Evolutionary conservation across 1,140 invertebrate genomes (phyloP), one percentile per base, ranked within the genome.

Genomic region (Drosophila busckii): DNA sequence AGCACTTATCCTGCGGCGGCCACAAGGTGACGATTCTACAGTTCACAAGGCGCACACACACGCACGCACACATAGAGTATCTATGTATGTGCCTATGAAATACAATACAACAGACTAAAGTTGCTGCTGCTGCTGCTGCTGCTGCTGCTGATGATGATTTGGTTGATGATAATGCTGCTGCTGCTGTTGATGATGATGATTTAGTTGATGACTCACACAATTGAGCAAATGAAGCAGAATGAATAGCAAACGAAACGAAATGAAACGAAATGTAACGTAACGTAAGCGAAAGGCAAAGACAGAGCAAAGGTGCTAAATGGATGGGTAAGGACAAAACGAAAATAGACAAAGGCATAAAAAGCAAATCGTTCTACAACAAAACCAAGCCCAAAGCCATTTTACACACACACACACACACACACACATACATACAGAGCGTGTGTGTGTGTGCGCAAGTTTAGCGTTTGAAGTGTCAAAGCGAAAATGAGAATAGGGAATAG

Each of bases 151-250:
- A 4, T 6, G 6, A 25, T 35, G 22, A 38, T n/a, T n/a, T n/a
- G n/a, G n/a, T n/a, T 32, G 20, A 50, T 45, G 32, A 52, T 34
- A 8, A 41, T 40, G 20, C 4, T 40, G 25, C 17, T 15, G 29
- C 50, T 32, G 52, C 50, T 58, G 26, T 50, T 45, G 35, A 48
- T 49, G 50, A 46, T 63, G 41, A 61, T 32, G 41, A 54, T 54
- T 38, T 19, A 12, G 32, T 17, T 29, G 56, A 85, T 78, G 70
- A 70, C 50, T 73, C 70, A 70, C 66, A 84, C 82, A 84, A 84
- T 84, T 42, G 67, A 68, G 70, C 67, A 84, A 85, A 84, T 84
- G 80, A 82, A 82, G 66, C 76, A 75, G 67, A 83, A 75, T 67
- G 61, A 75, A 83, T 68, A 49, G 80, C 54, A 67, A 61, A 61